Base-by-base conservation (phyloP, 2,888 invertebrate genomes). In the Sericinus montela region DNA sequence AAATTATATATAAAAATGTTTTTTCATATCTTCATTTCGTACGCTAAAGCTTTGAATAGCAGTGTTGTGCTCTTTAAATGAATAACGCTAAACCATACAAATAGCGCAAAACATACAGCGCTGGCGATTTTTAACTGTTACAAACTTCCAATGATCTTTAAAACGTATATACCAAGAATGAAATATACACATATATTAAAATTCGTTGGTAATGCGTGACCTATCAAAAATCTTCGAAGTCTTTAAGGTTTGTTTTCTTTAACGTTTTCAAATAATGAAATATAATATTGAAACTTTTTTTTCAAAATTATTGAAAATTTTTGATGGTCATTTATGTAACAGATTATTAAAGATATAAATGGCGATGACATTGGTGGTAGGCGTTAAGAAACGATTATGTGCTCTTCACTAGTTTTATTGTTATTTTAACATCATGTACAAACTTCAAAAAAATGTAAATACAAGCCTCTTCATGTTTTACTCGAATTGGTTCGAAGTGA, bases 51-150 rank as follows among this genome's bases (percentile, higher is more conserved):
- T n/a, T n/a, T n/a, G n/a, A n/a, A n/a, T n/a, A 40, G 35, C 23
- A 23, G 23, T 14, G 16, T 19, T 15, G n/a, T 40, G 46, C 40
- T 47, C 45, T 19, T 16, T 34, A 28, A 35, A 47, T 47, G 40
- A 16, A 47, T 40, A 35, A 47, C 28, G 35, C 28, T 34, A 32
- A 47, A 40, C 16, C 28, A 15, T 13, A 0, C 5, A 1, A 10
- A n/a, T n/a, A n/a, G n/a, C n/a, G n/a, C n/a, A n/a, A n/a, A n/a
- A n/a, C n/a, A n/a, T n/a, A n/a, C n/a, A 9, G 28, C 14, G 34
- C 19, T 28, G 28, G 35, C 40, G 13, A 3, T 47, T 40, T 35
- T 45, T 40, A 15, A 8, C n/a, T 13, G 35, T 16, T 8, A 35
- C 14, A 1, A n/a, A n/a, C n/a, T n/a, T n/a, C n/a, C n/a, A n/a